Evolutionary conservation across 1,140 invertebrate genomes (phyloP).

Genomic region (Homarus americanus): DNA sequence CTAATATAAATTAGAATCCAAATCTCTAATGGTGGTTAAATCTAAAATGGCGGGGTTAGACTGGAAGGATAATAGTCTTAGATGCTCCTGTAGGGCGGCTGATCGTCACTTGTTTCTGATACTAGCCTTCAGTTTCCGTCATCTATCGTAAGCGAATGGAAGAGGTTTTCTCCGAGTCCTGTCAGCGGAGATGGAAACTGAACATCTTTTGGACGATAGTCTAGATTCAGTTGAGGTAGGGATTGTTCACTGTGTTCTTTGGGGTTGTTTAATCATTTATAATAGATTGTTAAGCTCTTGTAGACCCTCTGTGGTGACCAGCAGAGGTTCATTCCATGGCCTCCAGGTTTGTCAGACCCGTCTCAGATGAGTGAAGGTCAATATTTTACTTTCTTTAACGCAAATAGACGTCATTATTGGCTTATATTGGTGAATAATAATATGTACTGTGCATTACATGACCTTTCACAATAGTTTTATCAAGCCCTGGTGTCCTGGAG

Average conservation of each 20-base stretch:
- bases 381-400: constrained; percentile 61
- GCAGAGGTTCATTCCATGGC: not conserved
- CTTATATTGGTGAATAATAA: not conserved
- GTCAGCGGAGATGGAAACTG: constrained; percentile 70
- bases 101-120: constrained; percentile 25
- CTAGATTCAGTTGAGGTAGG: constrained; percentile 69
- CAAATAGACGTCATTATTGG: not conserved
- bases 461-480: not conserved
- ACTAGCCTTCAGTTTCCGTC: not conserved
- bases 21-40: not conserved
- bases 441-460: not conserved
- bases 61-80: not conserved
- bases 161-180: constrained; percentile 58
- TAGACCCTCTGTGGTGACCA: not conserved
- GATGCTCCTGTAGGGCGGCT: not conserved
- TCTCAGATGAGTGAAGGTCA: constrained; percentile 67
- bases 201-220: constrained; percentile 68
- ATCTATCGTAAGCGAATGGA: constrained; percentile 62
- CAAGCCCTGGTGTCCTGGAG: too few species aligned
- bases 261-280: not conserved
- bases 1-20: constrained; percentile 7
- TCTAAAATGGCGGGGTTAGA: not conserved
- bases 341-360: constrained; percentile 13
- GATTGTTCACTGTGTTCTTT: not conserved
- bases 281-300: too few species aligned